Evolutionary conservation across 2,113 vertebrate species (phyloP).

Genomic region (Sturnira hondurensis): DNA sequence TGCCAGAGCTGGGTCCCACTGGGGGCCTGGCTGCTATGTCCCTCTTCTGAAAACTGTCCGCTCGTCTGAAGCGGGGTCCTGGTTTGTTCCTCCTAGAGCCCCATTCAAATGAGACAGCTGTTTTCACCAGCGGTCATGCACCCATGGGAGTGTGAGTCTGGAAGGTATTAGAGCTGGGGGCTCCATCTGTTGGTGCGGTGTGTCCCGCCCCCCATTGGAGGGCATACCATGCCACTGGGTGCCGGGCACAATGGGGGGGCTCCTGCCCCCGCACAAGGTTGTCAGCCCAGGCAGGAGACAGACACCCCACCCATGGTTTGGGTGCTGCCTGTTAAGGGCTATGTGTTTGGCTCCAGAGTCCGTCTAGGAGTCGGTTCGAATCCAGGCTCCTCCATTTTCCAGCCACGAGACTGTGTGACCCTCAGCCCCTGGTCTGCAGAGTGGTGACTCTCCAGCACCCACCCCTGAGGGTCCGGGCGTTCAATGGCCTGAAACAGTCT

Average conservation of each 20-base stretch:
- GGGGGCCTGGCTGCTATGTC: background rate
- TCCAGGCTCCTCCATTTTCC: background rate
- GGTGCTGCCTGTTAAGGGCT: rapidly evolving
- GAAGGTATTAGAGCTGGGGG: rapidly evolving
- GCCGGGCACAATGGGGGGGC: rapidly evolving
- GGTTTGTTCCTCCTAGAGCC: background rate
- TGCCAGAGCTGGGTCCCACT: rapidly evolving
- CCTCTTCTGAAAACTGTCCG: background rate
- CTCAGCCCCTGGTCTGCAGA: background rate
- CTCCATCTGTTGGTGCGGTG: background rate
- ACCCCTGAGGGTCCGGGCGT: background rate
- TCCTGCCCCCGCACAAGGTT: background rate
- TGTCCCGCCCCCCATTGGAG: rapidly evolving
- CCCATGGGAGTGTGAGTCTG: background rate
- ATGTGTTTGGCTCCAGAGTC: rapidly evolving
- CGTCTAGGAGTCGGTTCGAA: rapidly evolving
- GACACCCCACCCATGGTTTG: rapidly evolving
- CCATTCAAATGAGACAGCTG: background rate
- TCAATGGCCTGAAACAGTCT: background rate
- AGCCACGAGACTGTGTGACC: background rate
- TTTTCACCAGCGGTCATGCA: background rate
- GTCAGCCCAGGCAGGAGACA: rapidly evolving
- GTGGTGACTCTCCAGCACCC: rapidly evolving
- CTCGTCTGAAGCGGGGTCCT: background rate
- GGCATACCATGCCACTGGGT: rapidly evolving